Evolutionary conservation across 2,797 vertebrate species (phyloP).

Genomic region (Margarornis squamiger): DNA sequence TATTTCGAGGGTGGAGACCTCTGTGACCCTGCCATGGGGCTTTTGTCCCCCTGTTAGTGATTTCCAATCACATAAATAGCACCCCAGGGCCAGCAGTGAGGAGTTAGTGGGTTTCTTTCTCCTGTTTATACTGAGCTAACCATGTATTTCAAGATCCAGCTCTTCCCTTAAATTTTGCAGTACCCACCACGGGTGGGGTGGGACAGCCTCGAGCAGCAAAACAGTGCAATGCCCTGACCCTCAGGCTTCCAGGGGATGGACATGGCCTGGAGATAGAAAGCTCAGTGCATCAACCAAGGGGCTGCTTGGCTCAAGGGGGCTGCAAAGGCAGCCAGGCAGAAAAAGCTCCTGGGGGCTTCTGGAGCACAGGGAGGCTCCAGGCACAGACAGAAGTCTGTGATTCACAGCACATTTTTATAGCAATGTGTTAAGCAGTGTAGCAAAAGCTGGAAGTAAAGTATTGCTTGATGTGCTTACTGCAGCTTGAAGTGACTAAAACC

Average conservation of each 20-base stretch:
- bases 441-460: not conserved
- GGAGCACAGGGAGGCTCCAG: not conserved
- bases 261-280: not conserved
- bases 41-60: not conserved
- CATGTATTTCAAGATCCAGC: not conserved
- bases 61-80: not conserved
- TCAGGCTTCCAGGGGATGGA: not conserved
- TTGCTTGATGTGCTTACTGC: not conserved
- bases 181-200: too few relatives aligned
- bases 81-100: not conserved
- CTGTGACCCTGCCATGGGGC: not conserved
- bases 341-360: not conserved
- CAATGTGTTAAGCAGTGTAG: not conserved
- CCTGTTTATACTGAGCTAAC: not conserved
- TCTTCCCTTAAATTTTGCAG: not conserved
- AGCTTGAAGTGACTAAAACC: not conserved
- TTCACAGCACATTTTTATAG: not conserved
- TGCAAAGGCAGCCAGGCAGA: not conserved
- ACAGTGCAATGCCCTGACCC: not conserved
- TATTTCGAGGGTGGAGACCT: not conserved
- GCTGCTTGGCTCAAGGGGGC: not conserved
- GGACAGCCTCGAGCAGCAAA: not conserved
- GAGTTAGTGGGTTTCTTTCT: not conserved
- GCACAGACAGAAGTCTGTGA: not conserved
- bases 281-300: fast-evolving